Evolutionary conservation across 2,113 vertebrate genomes (phyloP).

Genomic region (Cyprinodon tularosa): DNA sequence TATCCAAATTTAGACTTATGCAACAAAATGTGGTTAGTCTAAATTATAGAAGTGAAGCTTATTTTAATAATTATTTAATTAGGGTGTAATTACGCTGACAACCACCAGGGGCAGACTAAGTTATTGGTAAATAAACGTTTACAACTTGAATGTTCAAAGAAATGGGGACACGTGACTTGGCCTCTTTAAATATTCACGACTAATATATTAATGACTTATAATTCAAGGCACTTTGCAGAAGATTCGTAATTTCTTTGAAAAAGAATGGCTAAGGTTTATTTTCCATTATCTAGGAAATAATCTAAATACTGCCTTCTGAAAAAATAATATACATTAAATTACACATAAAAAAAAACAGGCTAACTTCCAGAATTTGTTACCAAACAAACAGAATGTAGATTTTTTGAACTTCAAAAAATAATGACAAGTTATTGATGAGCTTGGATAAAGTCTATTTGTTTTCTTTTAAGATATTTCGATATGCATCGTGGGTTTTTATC

Average conservation of each 20-base stretch:
- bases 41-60: not conserved
- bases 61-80: not conserved
- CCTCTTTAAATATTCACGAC: too few species aligned
- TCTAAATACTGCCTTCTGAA: too few species aligned
- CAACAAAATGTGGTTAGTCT: too few species aligned
- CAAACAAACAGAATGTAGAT: not conserved
- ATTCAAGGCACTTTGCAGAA: too few species aligned
- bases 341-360: not conserved
- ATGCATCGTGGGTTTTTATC: not conserved
- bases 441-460: not conserved
- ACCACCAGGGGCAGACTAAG: not conserved
- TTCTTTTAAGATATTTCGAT: not conserved
- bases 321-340: not conserved
- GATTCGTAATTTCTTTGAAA: too few species aligned
- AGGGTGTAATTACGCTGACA: not conserved
- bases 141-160: not conserved
- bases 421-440: not conserved
- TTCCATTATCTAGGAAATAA: too few species aligned
- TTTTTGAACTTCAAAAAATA: not conserved
- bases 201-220: too few species aligned
- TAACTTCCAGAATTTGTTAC: not conserved
- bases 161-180: not conserved
- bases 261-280: too few species aligned
- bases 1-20: too few species aligned
- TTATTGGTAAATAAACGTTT: not conserved